A percentile compares a stretch with the other conserved stretches of the same genome.
These are phyloP conservation scores for Zaprionus ghesquierei DNA, from an alignment of 1,140 invertebrate species.

Conservation along the genomic window DNA sequence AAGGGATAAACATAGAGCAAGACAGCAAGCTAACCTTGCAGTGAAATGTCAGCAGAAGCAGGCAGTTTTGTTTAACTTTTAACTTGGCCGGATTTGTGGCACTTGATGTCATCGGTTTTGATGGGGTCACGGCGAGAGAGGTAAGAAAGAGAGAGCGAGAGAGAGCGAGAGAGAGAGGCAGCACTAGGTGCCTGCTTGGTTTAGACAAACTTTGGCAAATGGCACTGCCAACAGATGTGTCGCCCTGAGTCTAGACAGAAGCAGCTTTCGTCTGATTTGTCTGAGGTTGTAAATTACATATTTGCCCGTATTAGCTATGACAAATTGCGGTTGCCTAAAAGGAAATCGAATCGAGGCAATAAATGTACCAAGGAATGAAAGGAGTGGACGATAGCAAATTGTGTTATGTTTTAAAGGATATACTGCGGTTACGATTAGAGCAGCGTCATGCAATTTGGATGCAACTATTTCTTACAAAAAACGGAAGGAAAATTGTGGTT, in stretches of 20 bases:
- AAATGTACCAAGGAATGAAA: background rate
- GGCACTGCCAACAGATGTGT: slow-evolving; percentile 37
- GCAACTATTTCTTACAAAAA: too few relatives aligned
- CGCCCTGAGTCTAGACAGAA: slow-evolving; percentile 35
- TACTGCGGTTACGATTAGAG: too few relatives aligned
- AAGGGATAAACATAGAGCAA: background rate
- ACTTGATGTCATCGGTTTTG: slow-evolving; percentile 32
- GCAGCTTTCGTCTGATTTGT: slow-evolving; percentile 34
- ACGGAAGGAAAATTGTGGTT: too few relatives aligned
- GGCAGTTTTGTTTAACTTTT: slow-evolving; percentile 69
- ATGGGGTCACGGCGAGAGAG: background rate
- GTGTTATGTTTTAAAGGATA: too few relatives aligned
- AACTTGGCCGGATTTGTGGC: slow-evolving; percentile 59
- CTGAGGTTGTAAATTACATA: slow-evolving; percentile 49
- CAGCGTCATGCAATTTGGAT: too few relatives aligned
- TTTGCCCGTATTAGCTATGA: slow-evolving; percentile 47
- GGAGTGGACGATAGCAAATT: background rate
- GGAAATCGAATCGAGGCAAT: background rate
- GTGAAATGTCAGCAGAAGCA: slow-evolving; percentile 30
- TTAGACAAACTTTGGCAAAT: slow-evolving; percentile 34
- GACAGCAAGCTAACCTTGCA: background rate
- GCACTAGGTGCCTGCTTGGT: background rate
- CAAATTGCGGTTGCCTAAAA: slow-evolving; percentile 19
- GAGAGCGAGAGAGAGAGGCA: background rate
- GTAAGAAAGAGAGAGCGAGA: background rate